Base-by-base conservation (phyloP, 1,140 invertebrate genomes). In the Prorops nasuta region DNA sequence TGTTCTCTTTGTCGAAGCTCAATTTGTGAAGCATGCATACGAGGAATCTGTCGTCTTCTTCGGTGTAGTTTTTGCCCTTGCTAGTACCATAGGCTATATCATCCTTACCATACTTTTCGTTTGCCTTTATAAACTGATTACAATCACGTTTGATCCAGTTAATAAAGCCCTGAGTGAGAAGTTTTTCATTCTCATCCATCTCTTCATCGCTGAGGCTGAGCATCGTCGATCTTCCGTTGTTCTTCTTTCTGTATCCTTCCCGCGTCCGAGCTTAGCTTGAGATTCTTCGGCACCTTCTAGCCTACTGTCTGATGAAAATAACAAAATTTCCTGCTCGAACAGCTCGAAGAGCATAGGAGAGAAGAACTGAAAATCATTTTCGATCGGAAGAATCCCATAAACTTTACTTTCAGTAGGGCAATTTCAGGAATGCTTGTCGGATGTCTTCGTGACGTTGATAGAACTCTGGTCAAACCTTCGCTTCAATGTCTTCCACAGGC, bases 331-430 rank as follows among this genome's bases (percentile, higher is more conserved):
- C 67, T 97, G 93, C 77, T 99, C 96, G 1, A 99, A 79, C 14
- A 98, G 83, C 78, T 99, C 96, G 78, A 98, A 98, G 0, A 99
- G 80, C 52, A 95, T 81, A 1, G 94, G 93, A 7, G 97, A 96
- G 77, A 97, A 98, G 72, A 99, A 99, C 78, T 99, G 97, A 72
- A 98, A 99, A 77, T 99, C 97, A n/a, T n/a, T n/a, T n/a, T n/a
- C n/a, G n/a, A n/a, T n/a, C n/a, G n/a, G n/a, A n/a, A n/a, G n/a
- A n/a, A n/a, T n/a, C n/a, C n/a, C n/a, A n/a, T n/a, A n/a, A n/a
- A n/a, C n/a, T n/a, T n/a, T n/a, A n/a, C n/a, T n/a, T n/a, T n/a
- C n/a, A n/a, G n/a, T n/a, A n/a, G n/a, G n/a, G n/a, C n/a, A n/a
- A n/a, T n/a, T n/a, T n/a, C n/a, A n/a, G n/a, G n/a, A n/a, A n/a